Base-by-base conservation (phyloP, 2,888 invertebrate genomes). In the Fabriciana adippe region DNA sequence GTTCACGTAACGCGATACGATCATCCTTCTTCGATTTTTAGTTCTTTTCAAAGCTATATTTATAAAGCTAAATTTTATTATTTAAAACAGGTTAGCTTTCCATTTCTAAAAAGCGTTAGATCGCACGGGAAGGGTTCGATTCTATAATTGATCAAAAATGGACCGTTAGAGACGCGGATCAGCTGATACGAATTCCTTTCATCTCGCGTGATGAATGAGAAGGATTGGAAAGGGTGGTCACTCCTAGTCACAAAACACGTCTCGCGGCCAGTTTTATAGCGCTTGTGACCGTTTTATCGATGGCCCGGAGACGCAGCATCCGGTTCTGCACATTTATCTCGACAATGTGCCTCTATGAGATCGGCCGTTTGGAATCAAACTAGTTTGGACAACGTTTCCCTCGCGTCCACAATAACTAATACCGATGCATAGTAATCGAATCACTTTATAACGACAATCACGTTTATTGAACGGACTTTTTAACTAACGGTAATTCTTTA, bases 1-100 rank as follows among this genome's bases (percentile, higher is more conserved):
- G 90, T 89, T 88, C 88, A 90, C 86, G 90, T 86, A 87, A 89
- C 85, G 83, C 87, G 90, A 92, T 91, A 88, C 84, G 82, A 91
- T 92, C 92, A 86, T 83, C 87, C 87, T 85, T 87, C 84, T 85
- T 80, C 80, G 84, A 84, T 82, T 83, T 41, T 79, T 18, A 51
- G 35, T 35, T 61, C 41, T 18, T 14, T 60, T 26, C 60, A 16
- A n/a, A n/a, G 4, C 16, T 41, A 35, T n/a, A 16, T 51, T 61
- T 51, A 51, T n/a, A n/a, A n/a, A n/a, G n/a, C n/a, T n/a, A 51
- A 61, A 51, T 50, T 35, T 16, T 60, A 16, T 61, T 35, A 51
- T 61, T 51, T 51, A 51, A 61, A 90, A 90, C 90, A 84, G 89
- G 90, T 90, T 85, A 82, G 85, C 86, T 89, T 89, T 90, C 89